phyloP scores from a whole-genome alignment of 1,140 invertebrate genomes.

The Drosophila equinoxialis region DNA sequence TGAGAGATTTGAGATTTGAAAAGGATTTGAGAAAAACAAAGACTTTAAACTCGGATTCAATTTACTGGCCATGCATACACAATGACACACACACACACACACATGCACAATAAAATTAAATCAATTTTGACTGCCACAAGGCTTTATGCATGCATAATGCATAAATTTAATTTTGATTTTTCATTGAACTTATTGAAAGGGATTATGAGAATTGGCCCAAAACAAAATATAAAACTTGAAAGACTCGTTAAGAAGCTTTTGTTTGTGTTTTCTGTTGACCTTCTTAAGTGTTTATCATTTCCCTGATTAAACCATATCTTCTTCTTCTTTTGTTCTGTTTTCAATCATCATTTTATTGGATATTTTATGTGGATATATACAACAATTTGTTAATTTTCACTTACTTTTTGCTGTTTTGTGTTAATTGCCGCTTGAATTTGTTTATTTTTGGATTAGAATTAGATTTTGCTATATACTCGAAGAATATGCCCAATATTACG shows the following conservation, averaged over 20 bases:
- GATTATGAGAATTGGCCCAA: too few relatives aligned
- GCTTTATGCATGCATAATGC: slow-evolving; percentile 13
- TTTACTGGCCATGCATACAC: not conserved
- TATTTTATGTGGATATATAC: not conserved
- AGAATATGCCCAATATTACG: slow-evolving; percentile 45
- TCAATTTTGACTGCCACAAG: slow-evolving; percentile 27
- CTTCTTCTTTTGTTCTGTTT: slow-evolving; percentile 18
- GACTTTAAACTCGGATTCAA: not conserved
- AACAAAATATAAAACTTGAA: too few relatives aligned
- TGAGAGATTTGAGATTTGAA: not conserved
- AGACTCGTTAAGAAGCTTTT: too few relatives aligned
- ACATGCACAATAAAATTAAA: not conserved
- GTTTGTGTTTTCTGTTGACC: too few relatives aligned
- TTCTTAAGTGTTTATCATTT: too few relatives aligned
- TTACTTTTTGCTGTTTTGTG: slow-evolving; percentile 5
- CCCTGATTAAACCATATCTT: too few relatives aligned
- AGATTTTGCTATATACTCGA: not conserved
- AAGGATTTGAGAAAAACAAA: not conserved
- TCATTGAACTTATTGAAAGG: slow-evolving; percentile 15
- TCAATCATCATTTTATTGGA: not conserved
- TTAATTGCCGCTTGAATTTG: not conserved
- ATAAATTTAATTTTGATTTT: slow-evolving; percentile 48
- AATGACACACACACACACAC: slow-evolving; percentile 9
- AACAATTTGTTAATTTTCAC: slow-evolving; percentile 20
- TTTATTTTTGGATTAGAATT: not conserved